Evolutionary conservation across 1,140 invertebrate species (phyloP), one percentile per base, ranked within the genome.

Genomic region (Aphidius ervi): DNA sequence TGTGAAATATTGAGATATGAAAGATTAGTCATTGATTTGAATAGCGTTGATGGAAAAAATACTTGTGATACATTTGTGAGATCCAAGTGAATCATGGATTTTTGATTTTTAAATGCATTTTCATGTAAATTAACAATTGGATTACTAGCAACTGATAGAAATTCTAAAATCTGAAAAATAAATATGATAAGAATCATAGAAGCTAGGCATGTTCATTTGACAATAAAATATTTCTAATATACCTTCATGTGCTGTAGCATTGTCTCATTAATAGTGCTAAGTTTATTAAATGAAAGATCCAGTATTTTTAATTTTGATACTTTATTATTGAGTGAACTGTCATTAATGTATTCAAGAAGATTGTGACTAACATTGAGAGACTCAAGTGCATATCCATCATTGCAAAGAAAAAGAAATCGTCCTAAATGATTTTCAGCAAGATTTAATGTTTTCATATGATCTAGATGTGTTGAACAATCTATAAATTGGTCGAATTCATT

Each of bases 211-310:
- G 8, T 41, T 48, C 23, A 52, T 53, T 8, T 4, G 45, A 46
- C 9, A n/a, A 9, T 45, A n/a, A 7, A 37, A 39, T 8, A 6
- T 16, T 58, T n/a, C 31, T 31, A 39, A 50, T 41, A 46, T 73
- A 79, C 78, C 74, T 68, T 73, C 64, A 80, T 72, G 50, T 79
- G 71, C 56, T 76, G 70, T 9, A 80, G 37, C 75, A 79, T 79
- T 0, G 76, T 76, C 46, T 78, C 75, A 37, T 78, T 79, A 5
- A 80, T 64, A 4, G 74, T 60, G 5, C 64, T 66, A 40, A 80
- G 64, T 65, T 63, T 65, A 53, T 80, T 80, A 49, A 54, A 74
- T 1, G 78, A 80, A 1, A 80, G 63, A 63, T 80, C 78, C 37
- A 80, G 58, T 47, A 73, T 59, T 62, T 73, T 70, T 1, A 80